A percentile compares a stretch with the other conserved stretches of the same genome.
These are phyloP conservation scores for Caerostris extrusa DNA, from an alignment of 1,140 invertebrate species.

Conservation along the genomic window DNA sequence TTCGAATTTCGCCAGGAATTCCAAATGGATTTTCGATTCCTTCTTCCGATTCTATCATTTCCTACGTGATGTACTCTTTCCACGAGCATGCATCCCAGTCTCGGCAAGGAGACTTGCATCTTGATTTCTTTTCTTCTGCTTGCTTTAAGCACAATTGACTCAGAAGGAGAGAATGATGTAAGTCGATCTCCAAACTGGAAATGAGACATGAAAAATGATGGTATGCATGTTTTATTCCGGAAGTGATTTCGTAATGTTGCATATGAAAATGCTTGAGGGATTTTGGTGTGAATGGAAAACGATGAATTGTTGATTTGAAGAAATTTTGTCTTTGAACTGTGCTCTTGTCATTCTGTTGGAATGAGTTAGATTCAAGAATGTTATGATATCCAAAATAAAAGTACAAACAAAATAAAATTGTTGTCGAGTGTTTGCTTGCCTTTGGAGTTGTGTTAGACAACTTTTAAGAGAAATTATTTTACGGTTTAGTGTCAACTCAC, in stretches of 20 bases:
- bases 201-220: neutral
- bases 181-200: neutral
- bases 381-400: too few species aligned
- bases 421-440: too few species aligned
- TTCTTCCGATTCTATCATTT: slow-evolving; percentile 40
- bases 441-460: too few species aligned
- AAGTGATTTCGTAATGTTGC: neutral
- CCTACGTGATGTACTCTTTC: slow-evolving; percentile 31
- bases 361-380: too few species aligned
- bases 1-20: slow-evolving; percentile 41
- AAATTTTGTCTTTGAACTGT: too few species aligned
- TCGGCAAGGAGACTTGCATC: neutral
- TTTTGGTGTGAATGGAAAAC: too few species aligned
- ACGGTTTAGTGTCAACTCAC: too few species aligned
- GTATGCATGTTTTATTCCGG: neutral
- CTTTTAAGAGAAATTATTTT: too few species aligned
- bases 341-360: too few species aligned
- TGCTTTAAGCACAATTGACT: neutral
- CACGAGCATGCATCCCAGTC: neutral
- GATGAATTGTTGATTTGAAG: too few species aligned
- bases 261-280: too few species aligned
- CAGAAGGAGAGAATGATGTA: neutral
- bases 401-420: too few species aligned
- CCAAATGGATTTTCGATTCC: slow-evolving; percentile 21
- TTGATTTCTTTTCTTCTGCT: neutral